Base-by-base conservation (phyloP, 1,140 invertebrate genomes). In the Lineus longissimus region DNA sequence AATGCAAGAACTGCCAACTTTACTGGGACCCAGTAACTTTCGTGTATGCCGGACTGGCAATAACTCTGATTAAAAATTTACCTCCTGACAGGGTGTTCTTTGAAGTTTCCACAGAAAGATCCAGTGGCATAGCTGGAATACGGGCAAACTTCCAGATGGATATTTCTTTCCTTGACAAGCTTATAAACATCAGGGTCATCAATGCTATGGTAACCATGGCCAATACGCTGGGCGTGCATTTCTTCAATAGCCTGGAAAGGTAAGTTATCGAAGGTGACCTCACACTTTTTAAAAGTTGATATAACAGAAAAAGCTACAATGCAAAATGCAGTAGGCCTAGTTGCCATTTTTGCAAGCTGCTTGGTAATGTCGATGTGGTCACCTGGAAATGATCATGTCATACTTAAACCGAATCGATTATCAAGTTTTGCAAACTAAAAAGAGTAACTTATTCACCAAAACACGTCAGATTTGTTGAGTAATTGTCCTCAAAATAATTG, bases 151-250 rank as follows among this genome's bases (percentile, higher is more conserved):
- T 79, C 75, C 19, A 77, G 66, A 56, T 77, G 87, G 23, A 86
- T 70, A 1, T 75, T 66, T 0, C 79, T 64, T 22, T 77, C 64
- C 29, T 76, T 41, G 41, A 79, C 67, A 55, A 70, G 47, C 31
- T 80, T 58, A 66, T 88, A 88, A 1, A 86, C 65, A 0, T 65
- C 62, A 19, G 72, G 54, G 69, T 87, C 84, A 30, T 85, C 76
- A 15, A 86, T 30, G 6, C 84, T 75, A 63, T 83, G 80, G 67
- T 88, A 88, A 1, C 87, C 87, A 72, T 88, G 87, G 6, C 87
- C 87, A 40, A 88, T 85, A 40, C 87, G 64, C 60, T 86, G 82
- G 2, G 84, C 86, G 56, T 80, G 63, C 73, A 87, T 76, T 11
- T 77, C 67, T 17, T 86, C 79, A 7, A 88, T 29, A 17, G 86